Evolutionary conservation across 1,140 invertebrate genomes (phyloP).

Genomic region (Dendrolimus kikuchii): DNA sequence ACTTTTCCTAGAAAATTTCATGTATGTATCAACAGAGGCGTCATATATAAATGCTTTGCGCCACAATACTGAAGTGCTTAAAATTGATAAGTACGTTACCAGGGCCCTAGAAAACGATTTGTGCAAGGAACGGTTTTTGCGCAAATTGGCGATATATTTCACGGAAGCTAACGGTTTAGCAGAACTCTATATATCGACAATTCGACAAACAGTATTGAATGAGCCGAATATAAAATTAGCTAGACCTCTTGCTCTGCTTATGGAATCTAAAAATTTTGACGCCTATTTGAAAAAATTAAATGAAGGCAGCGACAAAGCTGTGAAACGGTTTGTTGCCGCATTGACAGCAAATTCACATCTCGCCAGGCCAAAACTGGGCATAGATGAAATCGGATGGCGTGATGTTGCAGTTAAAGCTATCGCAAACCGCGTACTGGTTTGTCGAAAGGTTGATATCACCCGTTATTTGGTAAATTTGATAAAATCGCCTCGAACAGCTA

Average conservation of each 20-base stretch:
- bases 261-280: not conserved
- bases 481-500: slow-evolving; percentile 20
- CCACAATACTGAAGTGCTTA: not conserved
- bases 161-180: not conserved
- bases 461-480: slow-evolving; percentile 21
- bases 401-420: slow-evolving; percentile 15
- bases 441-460: not conserved
- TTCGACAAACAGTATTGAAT: not conserved
- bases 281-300: not conserved
- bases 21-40: slow-evolving; percentile 17
- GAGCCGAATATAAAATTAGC: not conserved
- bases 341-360: slow-evolving; percentile 31
- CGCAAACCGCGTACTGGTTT: slow-evolving; percentile 4
- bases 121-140: not conserved
- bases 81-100: not conserved
- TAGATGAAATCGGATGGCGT: slow-evolving; percentile 24
- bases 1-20: slow-evolving; percentile 27
- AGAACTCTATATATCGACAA: not conserved
- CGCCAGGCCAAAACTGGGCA: slow-evolving; percentile 21
- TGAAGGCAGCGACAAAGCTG: slow-evolving; percentile 4
- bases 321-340: slow-evolving; percentile 17
- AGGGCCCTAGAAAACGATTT: not conserved
- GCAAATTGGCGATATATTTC: not conserved
- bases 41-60: slow-evolving; percentile 30
- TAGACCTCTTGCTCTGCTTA: not conserved